Base-by-base conservation (phyloP, 2,113 vertebrate genomes). In the Hydrolagus affinis region DNA sequence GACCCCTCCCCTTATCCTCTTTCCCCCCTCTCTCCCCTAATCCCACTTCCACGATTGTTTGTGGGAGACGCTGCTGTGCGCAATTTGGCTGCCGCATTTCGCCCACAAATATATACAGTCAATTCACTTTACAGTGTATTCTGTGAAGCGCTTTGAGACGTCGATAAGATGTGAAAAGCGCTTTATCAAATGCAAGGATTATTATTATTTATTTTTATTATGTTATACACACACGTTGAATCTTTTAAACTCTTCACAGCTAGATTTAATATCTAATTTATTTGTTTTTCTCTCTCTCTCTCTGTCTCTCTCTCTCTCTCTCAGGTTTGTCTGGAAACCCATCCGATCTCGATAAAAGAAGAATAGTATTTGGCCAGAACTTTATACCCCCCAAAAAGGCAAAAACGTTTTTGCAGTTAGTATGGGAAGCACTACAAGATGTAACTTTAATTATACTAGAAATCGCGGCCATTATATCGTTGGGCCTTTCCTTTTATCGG, bases 341-440 rank as follows among this genome's bases (percentile, higher is more conserved):
- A 0, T 87, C 92, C 0, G 97, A 99, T 88, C 90, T 99, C 88
- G 98, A 98, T 87, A 98, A 95, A 89, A 92, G 97, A 71, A 94
- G 95, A 19, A 86, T 91, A 7, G 85, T 92, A 0, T 99, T 94
- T 0, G 98, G 98, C 0, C 91, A 94, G 87, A 99, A 99, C 87
- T 92, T 98, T 74, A 99, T 99, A 76, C 98, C 98, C 56, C 97
- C 97, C 0, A 98, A 98, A 87, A 98, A 95, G 91, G 68, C 98
- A 87, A 99, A 99, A 93, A 96, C 97, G 0, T 99, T 99, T 92
- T 91, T 99, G 90, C 94, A 95, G 90, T 93, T 99, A 90, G 97
- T 99, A 87, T 99, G 98, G 98, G 98, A 99, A 89, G 98, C 98
- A 0, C 94, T 99, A 85, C 98, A 99, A 89, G 98, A 99, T 30